Percentiles rank a stretch among this genome's conserved stretches.
phyloP scores from a whole-genome alignment of 1,140 invertebrate species.

The Drosophila lacteicornis region DNA sequence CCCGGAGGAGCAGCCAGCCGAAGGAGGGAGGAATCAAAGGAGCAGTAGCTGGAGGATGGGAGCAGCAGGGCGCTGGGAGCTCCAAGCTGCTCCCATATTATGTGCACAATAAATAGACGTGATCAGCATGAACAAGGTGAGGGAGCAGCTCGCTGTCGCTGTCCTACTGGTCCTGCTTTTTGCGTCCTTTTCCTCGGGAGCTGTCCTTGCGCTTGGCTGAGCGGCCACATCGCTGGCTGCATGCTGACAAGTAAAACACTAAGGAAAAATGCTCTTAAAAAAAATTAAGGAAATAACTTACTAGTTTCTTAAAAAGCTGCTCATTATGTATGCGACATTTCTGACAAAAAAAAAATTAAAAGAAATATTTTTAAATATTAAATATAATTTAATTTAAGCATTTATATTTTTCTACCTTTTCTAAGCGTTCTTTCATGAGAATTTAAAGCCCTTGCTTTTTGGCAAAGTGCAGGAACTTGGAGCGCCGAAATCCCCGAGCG shows the following conservation, averaged over 20 bases:
- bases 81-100: conserved; percentile 80
- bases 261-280: background rate
- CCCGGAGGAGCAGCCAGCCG: conserved; percentile 62
- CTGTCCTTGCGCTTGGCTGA: conserved; percentile 76
- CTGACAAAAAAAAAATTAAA: background rate
- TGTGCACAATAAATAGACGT: conserved; percentile 85
- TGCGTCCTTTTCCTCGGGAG: conserved; percentile 30
- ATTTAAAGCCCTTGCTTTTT: background rate
- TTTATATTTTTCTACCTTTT: background rate
- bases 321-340: background rate
- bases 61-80: conserved; percentile 5
- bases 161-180: conserved; percentile 24
- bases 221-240: conserved; percentile 65
- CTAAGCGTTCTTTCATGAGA: background rate
- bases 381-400: background rate
- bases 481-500: conserved; percentile 34
- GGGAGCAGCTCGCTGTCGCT: conserved; percentile 48
- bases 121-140: conserved; percentile 80
- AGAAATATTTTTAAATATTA: background rate
- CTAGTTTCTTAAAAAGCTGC: background rate
- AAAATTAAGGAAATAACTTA: background rate
- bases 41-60: conserved; percentile 18
- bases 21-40: conserved; percentile 25
- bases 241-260: conserved; percentile 60
- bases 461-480: conserved; percentile 18